Percentiles rank a stretch among this genome's conserved stretches.
These are phyloP conservation scores for Callorhinus ursinus DNA, from an alignment of 2,113 vertebrate species.

Conservation along the genomic window DNA sequence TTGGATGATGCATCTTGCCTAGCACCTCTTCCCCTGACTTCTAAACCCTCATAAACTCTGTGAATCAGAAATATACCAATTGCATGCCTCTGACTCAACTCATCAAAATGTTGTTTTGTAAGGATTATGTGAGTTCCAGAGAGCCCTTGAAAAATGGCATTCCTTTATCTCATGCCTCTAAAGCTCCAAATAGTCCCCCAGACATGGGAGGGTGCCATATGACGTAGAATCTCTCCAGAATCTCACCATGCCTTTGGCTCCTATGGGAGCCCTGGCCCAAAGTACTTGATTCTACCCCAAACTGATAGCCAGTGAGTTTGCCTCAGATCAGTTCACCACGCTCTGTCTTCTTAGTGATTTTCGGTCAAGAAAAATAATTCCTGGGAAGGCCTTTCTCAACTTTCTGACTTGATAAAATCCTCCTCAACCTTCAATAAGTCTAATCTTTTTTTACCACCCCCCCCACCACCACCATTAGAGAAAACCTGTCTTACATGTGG, in stretches of 20 bases:
- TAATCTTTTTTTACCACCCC: not conserved
- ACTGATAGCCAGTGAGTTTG: not conserved
- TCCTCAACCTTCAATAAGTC: not conserved
- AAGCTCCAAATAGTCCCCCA: not conserved
- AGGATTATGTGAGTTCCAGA: not conserved
- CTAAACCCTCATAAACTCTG: not conserved
- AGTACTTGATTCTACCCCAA: not conserved
- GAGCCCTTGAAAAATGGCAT: not conserved
- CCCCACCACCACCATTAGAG: not conserved
- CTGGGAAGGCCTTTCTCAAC: not conserved
- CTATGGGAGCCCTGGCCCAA: not conserved
- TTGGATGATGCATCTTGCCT: not conserved
- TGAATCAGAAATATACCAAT: slow-evolving; percentile 46
- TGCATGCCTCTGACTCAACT: slow-evolving; percentile 19
- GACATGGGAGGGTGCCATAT: too few species aligned
- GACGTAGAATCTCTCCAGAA: not conserved
- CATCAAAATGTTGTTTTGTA: slow-evolving; percentile 12
- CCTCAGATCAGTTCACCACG: not conserved
- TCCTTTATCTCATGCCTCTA: not conserved
- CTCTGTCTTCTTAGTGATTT: not conserved
- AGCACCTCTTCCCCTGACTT: not conserved
- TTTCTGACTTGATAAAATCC: not conserved
- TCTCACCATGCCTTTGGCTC: not conserved
- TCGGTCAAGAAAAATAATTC: not conserved
- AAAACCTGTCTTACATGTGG: not conserved